Percentiles rank a stretch among this genome's conserved stretches.
These are phyloP conservation scores for Orius insidiosus DNA, from an alignment of 1,140 invertebrate genomes.

Conservation along the genomic window DNA sequence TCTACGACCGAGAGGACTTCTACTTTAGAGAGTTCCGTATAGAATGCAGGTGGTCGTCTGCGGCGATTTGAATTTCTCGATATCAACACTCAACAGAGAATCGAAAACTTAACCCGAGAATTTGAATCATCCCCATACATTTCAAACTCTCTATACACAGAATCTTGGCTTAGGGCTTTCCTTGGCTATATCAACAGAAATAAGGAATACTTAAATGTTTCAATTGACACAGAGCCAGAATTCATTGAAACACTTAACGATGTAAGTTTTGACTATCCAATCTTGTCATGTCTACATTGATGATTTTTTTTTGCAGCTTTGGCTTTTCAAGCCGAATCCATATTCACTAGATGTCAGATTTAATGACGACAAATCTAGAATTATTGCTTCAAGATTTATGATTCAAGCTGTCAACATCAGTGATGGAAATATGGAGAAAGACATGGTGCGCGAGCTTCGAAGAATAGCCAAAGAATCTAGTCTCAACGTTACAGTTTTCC, in stretches of 20 bases:
- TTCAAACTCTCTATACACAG: slow-evolving; percentile 58
- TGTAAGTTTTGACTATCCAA: too few relatives aligned
- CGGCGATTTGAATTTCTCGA: slow-evolving; percentile 73
- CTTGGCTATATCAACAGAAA: slow-evolving; percentile 57
- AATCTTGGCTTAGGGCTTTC: slow-evolving; percentile 81
- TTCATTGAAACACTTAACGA: slow-evolving; percentile 63
- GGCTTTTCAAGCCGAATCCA: slow-evolving; percentile 50
- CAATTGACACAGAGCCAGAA: slow-evolving; percentile 47
- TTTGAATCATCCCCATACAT: slow-evolving; percentile 72
- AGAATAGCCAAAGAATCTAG: slow-evolving; percentile 58
- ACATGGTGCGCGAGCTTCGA: slow-evolving; percentile 69
- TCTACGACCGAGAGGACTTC: slow-evolving; percentile 74
- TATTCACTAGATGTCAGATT: slow-evolving; percentile 74
- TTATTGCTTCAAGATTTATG: slow-evolving; percentile 67
- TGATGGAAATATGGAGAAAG: slow-evolving; percentile 77
- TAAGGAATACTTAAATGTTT: slow-evolving; percentile 52
- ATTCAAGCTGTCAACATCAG: slow-evolving; percentile 80
- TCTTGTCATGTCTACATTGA: slow-evolving; percentile 9
- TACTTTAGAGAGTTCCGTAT: slow-evolving; percentile 82
- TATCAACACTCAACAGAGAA: slow-evolving; percentile 50
- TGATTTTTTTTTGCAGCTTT: slow-evolving; percentile 36
- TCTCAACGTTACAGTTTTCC: slow-evolving; percentile 76
- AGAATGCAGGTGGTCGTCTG: slow-evolving; percentile 75
- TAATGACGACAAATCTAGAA: slow-evolving; percentile 50
- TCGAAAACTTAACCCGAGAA: slow-evolving; percentile 59